Percentiles rank a stretch among this genome's conserved stretches.
Evolutionary conservation across 1,140 invertebrate species (phyloP).

Genomic region (Ostrea denselamellosa): DNA sequence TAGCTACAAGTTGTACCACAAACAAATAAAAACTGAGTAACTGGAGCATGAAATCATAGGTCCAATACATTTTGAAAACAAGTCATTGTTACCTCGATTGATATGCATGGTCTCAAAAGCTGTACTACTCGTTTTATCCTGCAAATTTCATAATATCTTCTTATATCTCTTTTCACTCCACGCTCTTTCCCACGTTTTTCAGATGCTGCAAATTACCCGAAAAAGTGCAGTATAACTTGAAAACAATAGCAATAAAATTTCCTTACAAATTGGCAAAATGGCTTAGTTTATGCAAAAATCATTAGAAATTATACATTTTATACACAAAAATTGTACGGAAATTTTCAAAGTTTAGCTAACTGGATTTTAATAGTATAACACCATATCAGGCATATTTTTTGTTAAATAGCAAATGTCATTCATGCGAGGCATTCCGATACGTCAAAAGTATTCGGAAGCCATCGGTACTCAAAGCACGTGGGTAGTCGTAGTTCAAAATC

Average conservation of each 20-base stretch:
- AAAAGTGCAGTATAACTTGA: not conserved
- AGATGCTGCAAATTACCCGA: not conserved
- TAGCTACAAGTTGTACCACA: no score
- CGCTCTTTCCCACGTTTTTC: not conserved
- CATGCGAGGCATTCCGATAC: not conserved
- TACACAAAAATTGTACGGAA: no score
- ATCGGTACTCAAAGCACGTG: slow-evolving; percentile 17
- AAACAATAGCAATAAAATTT: not conserved
- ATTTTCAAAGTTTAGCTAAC: not conserved
- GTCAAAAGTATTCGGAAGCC: not conserved
- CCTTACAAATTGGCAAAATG: not conserved
- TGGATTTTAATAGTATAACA: not conserved
- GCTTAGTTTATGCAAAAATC: no score
- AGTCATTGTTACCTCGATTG: not conserved
- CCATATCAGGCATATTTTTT: not conserved
- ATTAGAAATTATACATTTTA: no score
- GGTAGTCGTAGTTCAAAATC: not conserved
- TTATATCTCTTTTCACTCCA: not conserved
- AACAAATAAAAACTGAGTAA: no score
- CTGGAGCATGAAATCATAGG: no score
- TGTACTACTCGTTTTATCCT: not conserved
- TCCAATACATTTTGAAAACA: no score
- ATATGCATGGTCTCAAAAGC: not conserved
- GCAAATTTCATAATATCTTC: not conserved
- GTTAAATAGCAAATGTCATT: not conserved